phyloP scores from a whole-genome alignment of 2,113 vertebrate species.

The Sitta europaea region DNA sequence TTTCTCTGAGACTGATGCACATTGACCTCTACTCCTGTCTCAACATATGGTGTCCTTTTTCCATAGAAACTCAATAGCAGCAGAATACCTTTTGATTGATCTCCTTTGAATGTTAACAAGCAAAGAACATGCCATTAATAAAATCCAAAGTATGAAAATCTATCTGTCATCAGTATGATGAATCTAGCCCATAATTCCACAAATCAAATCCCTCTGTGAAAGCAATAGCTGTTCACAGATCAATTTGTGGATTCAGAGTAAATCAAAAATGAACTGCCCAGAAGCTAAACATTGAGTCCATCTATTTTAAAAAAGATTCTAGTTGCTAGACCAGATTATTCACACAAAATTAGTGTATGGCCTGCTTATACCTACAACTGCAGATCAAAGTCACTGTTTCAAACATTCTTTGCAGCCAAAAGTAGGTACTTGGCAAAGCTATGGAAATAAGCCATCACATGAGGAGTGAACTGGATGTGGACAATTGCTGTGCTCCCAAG shows the following conservation, averaged over 20 bases:
- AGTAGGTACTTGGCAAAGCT: neutral
- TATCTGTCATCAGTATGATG: conserved; percentile 38
- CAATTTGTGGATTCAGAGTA: conserved; percentile 47
- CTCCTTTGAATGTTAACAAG: conserved; percentile 47
- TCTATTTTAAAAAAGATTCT: conserved; percentile 34
- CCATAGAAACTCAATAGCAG: neutral
- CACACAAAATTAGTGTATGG: neutral
- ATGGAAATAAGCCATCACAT: neutral
- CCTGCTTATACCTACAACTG: neutral
- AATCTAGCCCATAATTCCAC: conserved; percentile 39
- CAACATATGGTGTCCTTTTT: neutral
- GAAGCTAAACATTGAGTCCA: conserved; percentile 23
- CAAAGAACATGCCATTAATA: conserved; percentile 39
- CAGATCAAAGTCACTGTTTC: neutral
- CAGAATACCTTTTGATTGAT: conserved; percentile 22
- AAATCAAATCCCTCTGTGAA: conserved; percentile 57
- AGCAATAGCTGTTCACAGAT: conserved; percentile 26
- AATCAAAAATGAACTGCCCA: conserved; percentile 52
- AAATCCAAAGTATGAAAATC: conserved; percentile 49
- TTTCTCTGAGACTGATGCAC: neutral
- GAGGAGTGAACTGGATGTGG: neutral
- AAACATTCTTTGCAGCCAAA: neutral
- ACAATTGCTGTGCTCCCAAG: neutral
- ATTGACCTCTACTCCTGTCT: neutral
- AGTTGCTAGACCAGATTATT: neutral